Evolutionary conservation across 2,797 vertebrate genomes (phyloP).

Genomic region (Chaenodraco wilsoni): DNA sequence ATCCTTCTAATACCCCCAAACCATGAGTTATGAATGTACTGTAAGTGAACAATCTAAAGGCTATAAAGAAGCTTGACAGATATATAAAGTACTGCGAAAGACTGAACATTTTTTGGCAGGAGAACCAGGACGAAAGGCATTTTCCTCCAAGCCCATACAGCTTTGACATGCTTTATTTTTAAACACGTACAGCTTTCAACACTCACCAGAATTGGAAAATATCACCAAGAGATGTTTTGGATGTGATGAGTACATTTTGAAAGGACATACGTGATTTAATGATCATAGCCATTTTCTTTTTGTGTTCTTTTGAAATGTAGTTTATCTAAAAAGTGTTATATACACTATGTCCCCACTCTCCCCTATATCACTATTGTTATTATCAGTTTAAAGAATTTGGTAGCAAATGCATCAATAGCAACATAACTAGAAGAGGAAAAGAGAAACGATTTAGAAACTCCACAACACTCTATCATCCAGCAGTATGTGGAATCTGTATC

Average conservation of each 20-base stretch:
- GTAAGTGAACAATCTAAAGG: background rate
- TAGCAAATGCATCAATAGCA: background rate
- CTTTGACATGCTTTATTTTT: background rate
- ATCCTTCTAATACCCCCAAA: background rate
- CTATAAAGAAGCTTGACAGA: background rate
- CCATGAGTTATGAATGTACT: background rate
- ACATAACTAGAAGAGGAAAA: background rate
- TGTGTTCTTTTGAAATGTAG: no score
- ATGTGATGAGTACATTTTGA: no score
- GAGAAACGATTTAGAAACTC: slow-evolving; percentile 14
- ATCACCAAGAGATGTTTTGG: no score
- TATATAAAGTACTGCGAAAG: no score
- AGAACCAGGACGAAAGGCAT: no score
- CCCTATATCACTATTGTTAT: background rate
- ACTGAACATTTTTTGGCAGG: no score
- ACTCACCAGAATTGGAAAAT: no score
- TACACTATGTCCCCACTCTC: no score
- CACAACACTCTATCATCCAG: slow-evolving; percentile 18
- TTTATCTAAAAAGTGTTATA: no score
- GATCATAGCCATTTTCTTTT: no score
- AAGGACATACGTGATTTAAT: no score
- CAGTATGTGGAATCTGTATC: slow-evolving; percentile 30
- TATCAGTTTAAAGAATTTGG: background rate
- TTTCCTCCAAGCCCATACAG: no score
- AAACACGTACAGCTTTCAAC: background rate